Evolutionary conservation across 2,888 invertebrate species (phyloP), one percentile per base, ranked within the genome.

Genomic region (Mactromeris polynyma): DNA sequence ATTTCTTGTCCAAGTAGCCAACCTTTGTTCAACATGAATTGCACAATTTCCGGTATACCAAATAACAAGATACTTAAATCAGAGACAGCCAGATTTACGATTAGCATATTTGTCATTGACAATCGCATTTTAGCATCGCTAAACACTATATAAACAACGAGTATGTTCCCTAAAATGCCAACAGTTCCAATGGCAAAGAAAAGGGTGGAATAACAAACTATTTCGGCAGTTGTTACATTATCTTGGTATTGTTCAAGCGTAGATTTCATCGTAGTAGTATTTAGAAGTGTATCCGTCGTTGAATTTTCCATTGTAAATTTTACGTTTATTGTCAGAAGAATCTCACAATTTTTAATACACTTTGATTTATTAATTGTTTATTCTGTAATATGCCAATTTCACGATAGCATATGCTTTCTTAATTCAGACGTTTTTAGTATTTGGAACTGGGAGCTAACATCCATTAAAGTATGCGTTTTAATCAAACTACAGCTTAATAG

Each of bases 141-240:
- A 21, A 96, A 93, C 21, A 97, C 95, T 26, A 96, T 95, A 89
- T 95, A 96, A 19, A 96, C 95, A 42, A 97, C 96, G 83, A 96
- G 89, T 0, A 93, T 85, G 91, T 97, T 97, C 0, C 97, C 97
- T 0, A 94, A 89, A n/a, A 96, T 93, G 0, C 97, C 97, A 11
- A 96, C 93, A 0, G 95, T 81, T 6, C 96, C 96, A 64, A 97
- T 94, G 19, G 95, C 78, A 82, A 95, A 96, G 90, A 96, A 96
- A 7, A 96, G 89, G 9, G 93, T 46, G 0, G 96, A 95, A 21
- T 96, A 94, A 21, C 91, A 86, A 17, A 92, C 90, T 73, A 97
- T 93, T 93, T 96, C 96, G 26, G 96, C 97, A 0, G 97, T 97
- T 31, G 97, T 92, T 7, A 97, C 92, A 51, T 92, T 91, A 33